Base-by-base conservation (phyloP, 2,113 vertebrate species). In the Cyanoderma ruficeps region DNA sequence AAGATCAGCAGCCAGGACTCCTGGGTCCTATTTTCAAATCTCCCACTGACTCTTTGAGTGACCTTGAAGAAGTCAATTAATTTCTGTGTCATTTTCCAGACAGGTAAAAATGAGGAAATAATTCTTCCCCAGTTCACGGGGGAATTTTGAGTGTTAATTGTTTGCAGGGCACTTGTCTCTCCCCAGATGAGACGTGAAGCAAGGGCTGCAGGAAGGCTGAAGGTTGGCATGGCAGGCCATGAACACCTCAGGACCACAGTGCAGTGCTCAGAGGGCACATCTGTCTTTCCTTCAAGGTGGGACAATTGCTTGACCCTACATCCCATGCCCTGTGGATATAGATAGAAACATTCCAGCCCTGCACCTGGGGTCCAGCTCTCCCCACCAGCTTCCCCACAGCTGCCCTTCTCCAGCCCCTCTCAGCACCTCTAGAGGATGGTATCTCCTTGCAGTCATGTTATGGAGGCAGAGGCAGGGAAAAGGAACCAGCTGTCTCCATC, bases 11-110 rank as follows among this genome's bases (percentile, higher is more conserved):
- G 80, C 75, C 86, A 94, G 86, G 93, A 56, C 96, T 93, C 92
- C 72, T 92, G 96, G 92, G 92, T 93, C 88, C 61, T 76, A 50
- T 95, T 96, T 90, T 90, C 69, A 84, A 74, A 84, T 82, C 65
- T 96, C 69, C 80, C 83, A 87, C 46, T 89, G 90, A 78, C 79
- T 90, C 88, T 83, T 60, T 76, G 86, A 71, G 52, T 87, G 93
- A 97, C 95, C 96, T 96, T 93, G 94, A 92, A 93, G 90, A 87
- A 95, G 88, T 82, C 96, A 93, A 96, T 97, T 96, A 95, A 97
- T 95, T 94, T 95, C 69, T 57, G n/a, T 95, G 91, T 91, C 93
- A 83, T 93, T 81, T 96, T 87, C 70, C 87, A 94, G 96, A 95
- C 94, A 95, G 94, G 94, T 92, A 94, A 96, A 94, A 96, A 96